Base-by-base conservation (phyloP, 2,888 invertebrate species). In the Cacoxenus indagator region DNA sequence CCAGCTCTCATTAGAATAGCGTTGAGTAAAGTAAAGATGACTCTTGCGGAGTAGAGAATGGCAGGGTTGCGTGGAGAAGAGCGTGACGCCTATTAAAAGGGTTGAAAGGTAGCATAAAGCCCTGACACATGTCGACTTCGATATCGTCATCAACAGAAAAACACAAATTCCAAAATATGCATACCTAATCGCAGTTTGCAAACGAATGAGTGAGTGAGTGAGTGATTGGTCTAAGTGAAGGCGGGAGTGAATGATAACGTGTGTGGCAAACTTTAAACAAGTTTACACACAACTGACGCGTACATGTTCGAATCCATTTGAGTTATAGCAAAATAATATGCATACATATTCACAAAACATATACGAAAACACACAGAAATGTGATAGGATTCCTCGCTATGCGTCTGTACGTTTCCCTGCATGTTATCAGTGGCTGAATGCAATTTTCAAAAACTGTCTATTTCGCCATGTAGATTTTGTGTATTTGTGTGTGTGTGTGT, bases 391-490 rank as follows among this genome's bases (percentile, higher is more conserved):
- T 37, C 37, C 14, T 37, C 37, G 8, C 37, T 11, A 8, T 8
- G 37, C 9, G 37, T 37, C 14, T 37, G 8, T 37, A 1, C 1
- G 37, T 37, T 14, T 37, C 9, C 37, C 17, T 59, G 24, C 82
- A 81, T 81, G 81, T 82, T 80, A 80, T 80, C 80, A 80, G 77
- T 82, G 78, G n/a, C 78, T 75, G 81, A 80, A 82, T 80, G 80
- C 80, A 80, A 80, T 80, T 80, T 80, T 82, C 80, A 81, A 80
- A 37, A 80, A 82, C 80, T 81, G 80, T 82, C 80, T 80, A 82
- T 80, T 82, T 82, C 76, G 78, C 77, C 76, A 82, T 54, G 54
- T 24, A 24, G 26, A 54, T 54, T 54, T 54, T 54, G n/a, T n/a
- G n/a, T n/a, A n/a, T 54, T 26, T 22, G 5, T 26, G 51, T 22